These are phyloP conservation scores for Catagonus wagneri DNA, from an alignment of 2,113 vertebrate genomes.

Conservation along the genomic window DNA sequence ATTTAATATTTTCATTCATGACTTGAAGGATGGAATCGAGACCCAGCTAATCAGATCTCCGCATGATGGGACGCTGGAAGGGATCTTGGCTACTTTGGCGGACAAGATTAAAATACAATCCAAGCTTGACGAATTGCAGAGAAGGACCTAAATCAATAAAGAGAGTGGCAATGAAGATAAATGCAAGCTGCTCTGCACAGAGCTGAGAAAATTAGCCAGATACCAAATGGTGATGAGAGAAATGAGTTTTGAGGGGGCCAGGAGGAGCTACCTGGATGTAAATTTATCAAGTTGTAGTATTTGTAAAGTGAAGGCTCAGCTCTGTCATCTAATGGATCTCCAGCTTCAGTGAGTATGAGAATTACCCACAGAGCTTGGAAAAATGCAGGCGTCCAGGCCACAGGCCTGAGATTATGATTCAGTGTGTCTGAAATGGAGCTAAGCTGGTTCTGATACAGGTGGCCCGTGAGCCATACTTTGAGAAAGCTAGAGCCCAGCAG, in stretches of 20 bases:
- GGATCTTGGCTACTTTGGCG: slow-evolving; percentile 74
- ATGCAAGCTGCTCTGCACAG: slow-evolving; percentile 53
- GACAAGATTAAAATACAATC: slow-evolving; percentile 82
- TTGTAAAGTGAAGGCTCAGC: background rate
- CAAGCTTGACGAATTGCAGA: slow-evolving; percentile 78
- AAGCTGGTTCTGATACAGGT: background rate
- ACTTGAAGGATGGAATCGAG: slow-evolving; percentile 78
- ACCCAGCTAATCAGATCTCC: slow-evolving; percentile 77
- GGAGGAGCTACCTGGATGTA: slow-evolving; percentile 16
- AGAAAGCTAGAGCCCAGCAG: background rate
- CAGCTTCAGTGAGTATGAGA: background rate
- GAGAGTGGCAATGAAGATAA: slow-evolving; percentile 76
- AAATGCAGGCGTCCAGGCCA: background rate
- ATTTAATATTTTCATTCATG: slow-evolving; percentile 80
- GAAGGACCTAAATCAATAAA: slow-evolving; percentile 79
- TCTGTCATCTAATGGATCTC: background rate
- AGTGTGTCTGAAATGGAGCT: background rate
- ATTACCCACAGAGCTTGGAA: background rate
- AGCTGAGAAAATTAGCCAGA: slow-evolving; percentile 68
- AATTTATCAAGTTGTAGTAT: background rate
- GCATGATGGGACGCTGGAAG: slow-evolving; percentile 70
- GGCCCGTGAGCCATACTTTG: fast-evolving
- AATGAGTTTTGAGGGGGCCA: slow-evolving; percentile 31
- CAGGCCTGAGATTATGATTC: fast-evolving
- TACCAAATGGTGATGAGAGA: slow-evolving; percentile 46